Percentiles rank a stretch among this genome's conserved stretches.
phyloP scores from a whole-genome alignment of 1,140 invertebrate species.

The Phortica variegata region DNA sequence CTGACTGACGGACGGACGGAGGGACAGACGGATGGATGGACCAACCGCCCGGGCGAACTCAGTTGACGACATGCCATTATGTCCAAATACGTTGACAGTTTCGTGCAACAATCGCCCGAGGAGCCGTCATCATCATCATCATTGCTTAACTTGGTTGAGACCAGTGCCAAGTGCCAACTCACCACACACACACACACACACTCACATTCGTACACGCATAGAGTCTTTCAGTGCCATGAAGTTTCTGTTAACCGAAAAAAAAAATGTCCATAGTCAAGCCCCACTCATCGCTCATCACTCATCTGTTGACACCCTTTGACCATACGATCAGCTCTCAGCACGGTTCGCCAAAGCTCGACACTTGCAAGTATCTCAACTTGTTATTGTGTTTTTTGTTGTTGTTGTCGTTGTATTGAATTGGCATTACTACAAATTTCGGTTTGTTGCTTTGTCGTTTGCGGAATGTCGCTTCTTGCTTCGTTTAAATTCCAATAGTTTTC shows the following conservation, averaged over 20 bases:
- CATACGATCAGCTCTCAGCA: slow-evolving; percentile 10
- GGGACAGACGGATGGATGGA: too few relatives aligned
- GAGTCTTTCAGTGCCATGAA: too few relatives aligned
- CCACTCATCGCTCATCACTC: slow-evolving; percentile 1
- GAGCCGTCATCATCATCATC: too few relatives aligned
- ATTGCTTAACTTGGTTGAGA: too few relatives aligned
- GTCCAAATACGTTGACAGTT: slow-evolving; percentile 54
- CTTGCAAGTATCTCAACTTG: not conserved
- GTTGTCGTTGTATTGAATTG: not conserved
- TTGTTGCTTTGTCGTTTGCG: slow-evolving; percentile 50
- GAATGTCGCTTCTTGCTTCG: slow-evolving; percentile 51
- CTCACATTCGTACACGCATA: not conserved
- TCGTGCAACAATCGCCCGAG: too few relatives aligned
- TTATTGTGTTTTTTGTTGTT: not conserved
- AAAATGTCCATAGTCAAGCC: too few relatives aligned
- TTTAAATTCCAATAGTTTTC: slow-evolving; percentile 48
- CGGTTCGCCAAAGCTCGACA: not conserved
- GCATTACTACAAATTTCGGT: slow-evolving; percentile 45
- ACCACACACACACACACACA: slow-evolving; percentile 2
- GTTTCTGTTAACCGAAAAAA: too few relatives aligned
- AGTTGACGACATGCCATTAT: slow-evolving; percentile 37
- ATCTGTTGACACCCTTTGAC: not conserved
- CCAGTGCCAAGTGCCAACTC: too few relatives aligned
- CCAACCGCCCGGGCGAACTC: too few relatives aligned
- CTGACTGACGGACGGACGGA: too few relatives aligned